Conservation (phyloP, 1,140 invertebrate species). For the Oreohelix idahoensis region DNA sequence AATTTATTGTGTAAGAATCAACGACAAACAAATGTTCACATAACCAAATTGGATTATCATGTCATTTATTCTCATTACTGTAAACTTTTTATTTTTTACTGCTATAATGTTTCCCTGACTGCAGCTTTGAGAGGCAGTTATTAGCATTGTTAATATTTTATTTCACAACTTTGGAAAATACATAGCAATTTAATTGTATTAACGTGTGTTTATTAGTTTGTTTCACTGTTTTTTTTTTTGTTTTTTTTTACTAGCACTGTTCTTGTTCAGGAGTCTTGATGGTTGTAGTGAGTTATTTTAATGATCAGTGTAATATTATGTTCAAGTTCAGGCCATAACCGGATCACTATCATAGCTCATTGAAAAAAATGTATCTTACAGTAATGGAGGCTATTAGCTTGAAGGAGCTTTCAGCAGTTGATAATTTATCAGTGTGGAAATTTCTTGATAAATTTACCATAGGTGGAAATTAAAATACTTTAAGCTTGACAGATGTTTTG, state of each 20-base stretch:
- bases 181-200: neutral
- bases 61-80: constrained; percentile 25
- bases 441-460: no score
- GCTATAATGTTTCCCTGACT: neutral
- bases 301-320: neutral
- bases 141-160: neutral
- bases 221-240: neutral
- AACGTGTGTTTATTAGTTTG: neutral
- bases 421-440: no score
- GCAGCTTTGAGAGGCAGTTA: neutral
- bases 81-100: constrained; percentile 1
- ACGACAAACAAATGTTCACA: constrained; percentile 36
- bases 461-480: no score
- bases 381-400: neutral
- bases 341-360: neutral
- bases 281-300: neutral
- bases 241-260: neutral
- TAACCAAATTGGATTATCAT: constrained; percentile 6
- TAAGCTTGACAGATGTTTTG: no score
- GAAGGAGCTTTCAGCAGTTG: neutral
- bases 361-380: neutral
- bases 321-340: no score
- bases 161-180: neutral
- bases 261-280: constrained; percentile 2
- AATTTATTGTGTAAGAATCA: constrained; percentile 41